Evolutionary conservation across 1,140 invertebrate genomes (phyloP), one percentile per base, ranked within the genome.

Genomic region (Drosophila malerkotliana): DNA sequence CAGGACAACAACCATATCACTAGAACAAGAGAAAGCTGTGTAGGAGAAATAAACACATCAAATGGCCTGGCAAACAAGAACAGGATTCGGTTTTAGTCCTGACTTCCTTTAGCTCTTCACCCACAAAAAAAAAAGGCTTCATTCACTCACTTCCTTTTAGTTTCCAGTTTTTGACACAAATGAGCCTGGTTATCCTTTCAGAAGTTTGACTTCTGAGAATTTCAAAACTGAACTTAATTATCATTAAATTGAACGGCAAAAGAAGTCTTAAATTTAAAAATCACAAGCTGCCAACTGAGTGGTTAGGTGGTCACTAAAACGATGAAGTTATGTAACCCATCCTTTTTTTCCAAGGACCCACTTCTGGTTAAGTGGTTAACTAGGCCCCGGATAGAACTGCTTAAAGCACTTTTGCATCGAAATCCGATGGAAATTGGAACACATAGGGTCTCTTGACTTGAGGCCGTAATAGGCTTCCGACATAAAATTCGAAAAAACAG

Each of bases 41-140:
- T 18, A 34, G 44, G 37, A 41, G 32, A 68, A 69, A 66, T 39
- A 69, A 69, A 69, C 63, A 69, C 63, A 67, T 67, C 63, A 67
- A 67, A 67, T 67, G 51, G 66, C 12, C 62, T 53, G 64, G 60
- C 59, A 39, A 69, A 68, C 51, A 68, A 49, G 34, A 18, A 32
- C 4, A 12, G 14, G 54, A 26, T 4, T 37, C 9, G 34, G 9
- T n/a, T 37, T 5, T 28, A 28, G 10, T 6, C 41, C 15, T 15
- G 41, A 14, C 14, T 5, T 44, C 2, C n/a, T 45, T 21, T 21
- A 21, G 21, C 3, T 21, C 21, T 2, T 21, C 21, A 2, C 21
- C 21, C 21, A 3, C 6, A 28, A 1, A 28, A 28, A 28, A 28
- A 44, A 47, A 30, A 45, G 12, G 21, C 9, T 39, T 34, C 44